Conservation (phyloP, 1,140 invertebrate genomes). For the Anoplolepis gracilipes region DNA sequence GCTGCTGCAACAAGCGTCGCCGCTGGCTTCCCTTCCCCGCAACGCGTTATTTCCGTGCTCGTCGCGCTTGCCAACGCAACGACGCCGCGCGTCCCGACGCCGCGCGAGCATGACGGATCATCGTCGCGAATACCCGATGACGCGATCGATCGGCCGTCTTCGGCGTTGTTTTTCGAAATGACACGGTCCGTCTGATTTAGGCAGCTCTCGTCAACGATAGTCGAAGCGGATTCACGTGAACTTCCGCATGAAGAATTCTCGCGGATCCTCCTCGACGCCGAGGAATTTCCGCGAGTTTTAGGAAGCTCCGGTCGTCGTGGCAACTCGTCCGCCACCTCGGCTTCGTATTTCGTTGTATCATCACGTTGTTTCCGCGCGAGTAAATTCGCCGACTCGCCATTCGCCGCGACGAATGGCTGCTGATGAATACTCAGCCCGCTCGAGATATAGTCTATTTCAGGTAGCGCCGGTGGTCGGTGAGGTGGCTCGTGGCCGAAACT, state of each 20-base stretch:
- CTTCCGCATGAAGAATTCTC: not conserved
- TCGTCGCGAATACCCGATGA: slow-evolving; percentile 60
- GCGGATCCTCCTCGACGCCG: not conserved
- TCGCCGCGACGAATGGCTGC: slow-evolving; percentile 4
- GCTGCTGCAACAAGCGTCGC: slow-evolving; percentile 5
- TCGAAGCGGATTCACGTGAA: not conserved
- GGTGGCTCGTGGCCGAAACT: slow-evolving; percentile 54
- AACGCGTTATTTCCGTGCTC: slow-evolving; percentile 54
- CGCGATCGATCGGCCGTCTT: slow-evolving; percentile 28
- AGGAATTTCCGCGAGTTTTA: not conserved
- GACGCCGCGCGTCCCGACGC: slow-evolving; percentile 44
- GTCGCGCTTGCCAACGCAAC: slow-evolving; percentile 42
- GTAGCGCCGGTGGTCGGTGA: slow-evolving; percentile 1
- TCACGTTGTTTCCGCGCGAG: slow-evolving; percentile 10
- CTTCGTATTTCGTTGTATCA: not conserved
- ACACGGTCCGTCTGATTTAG: not conserved
- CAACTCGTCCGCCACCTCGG: not conserved
- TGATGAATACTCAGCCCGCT: not conserved
- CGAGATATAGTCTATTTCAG: slow-evolving; percentile 19
- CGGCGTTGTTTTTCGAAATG: not conserved
- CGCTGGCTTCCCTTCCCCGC: slow-evolving; percentile 43
- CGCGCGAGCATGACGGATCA: slow-evolving; percentile 43
- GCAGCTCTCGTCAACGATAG: not conserved
- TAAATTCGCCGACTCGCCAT: slow-evolving; percentile 13
- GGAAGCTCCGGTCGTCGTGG: slow-evolving; percentile 29